Evolutionary conservation across 2,797 vertebrate genomes (phyloP).

Genomic region (Melanotaenia nigrans): DNA sequence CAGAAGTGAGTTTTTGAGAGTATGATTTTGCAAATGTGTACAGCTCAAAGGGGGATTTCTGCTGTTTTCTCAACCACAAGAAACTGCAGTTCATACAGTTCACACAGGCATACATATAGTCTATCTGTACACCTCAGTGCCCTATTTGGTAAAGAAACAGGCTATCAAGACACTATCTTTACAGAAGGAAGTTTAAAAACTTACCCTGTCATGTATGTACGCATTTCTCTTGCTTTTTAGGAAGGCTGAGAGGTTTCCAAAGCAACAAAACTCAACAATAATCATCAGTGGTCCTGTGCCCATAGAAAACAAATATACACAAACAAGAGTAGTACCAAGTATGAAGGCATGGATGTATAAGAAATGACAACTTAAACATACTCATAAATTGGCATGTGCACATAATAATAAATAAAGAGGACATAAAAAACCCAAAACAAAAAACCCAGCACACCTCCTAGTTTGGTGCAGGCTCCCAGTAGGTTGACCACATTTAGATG

Average conservation of each 20-base stretch:
- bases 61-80: neutral
- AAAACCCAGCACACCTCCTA: slow-evolving; percentile 81
- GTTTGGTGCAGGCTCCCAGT: slow-evolving; percentile 92
- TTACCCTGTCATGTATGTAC: slow-evolving; percentile 86
- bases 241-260: slow-evolving; percentile 93
- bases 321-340: neutral
- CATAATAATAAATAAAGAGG: neutral
- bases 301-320: slow-evolving; percentile 13
- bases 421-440: neutral
- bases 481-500: slow-evolving; percentile 97
- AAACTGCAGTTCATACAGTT: neutral
- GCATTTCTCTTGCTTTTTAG: slow-evolving; percentile 91
- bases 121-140: neutral
- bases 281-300: slow-evolving; percentile 92
- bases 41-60: neutral
- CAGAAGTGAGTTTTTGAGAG: slow-evolving; percentile 61
- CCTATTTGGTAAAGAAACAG: fast-evolving
- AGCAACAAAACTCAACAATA: slow-evolving; percentile 94
- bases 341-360: neutral
- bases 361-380: slow-evolving; percentile 3
- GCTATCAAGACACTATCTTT: slow-evolving; percentile 2
- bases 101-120: neutral
- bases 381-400: neutral
- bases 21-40: slow-evolving; percentile 29
- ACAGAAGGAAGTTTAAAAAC: slow-evolving; percentile 6